phyloP scores from a whole-genome alignment of 2,113 vertebrate genomes.

The Mungos mungo region DNA sequence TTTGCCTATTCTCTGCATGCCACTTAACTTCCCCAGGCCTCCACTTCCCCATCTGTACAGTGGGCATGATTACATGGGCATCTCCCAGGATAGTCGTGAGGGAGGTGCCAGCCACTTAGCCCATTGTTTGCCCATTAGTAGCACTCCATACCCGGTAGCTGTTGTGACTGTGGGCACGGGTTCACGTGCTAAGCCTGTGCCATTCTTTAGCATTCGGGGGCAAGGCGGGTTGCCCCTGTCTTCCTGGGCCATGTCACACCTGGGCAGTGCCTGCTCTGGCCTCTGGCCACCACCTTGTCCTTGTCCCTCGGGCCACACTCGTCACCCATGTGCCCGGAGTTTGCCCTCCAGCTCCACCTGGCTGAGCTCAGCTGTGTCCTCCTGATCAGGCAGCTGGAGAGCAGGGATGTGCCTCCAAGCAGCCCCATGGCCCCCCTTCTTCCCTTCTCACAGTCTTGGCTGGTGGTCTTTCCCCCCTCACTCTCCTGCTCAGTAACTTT shows the following conservation, averaged over 20 bases:
- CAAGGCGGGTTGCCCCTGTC: not conserved
- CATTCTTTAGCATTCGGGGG: not conserved
- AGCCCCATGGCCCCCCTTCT: rapidly evolving
- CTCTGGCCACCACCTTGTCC: slow-evolving; percentile 45
- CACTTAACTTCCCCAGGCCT: not conserved
- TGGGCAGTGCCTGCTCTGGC: not conserved
- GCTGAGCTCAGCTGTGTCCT: not conserved
- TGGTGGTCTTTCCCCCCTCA: not conserved
- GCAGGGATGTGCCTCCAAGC: not conserved
- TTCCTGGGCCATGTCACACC: not conserved
- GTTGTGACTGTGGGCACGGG: not conserved
- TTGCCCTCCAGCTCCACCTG: slow-evolving; percentile 38
- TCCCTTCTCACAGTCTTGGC: not conserved
- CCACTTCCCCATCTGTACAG: not conserved
- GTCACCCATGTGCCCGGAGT: not conserved
- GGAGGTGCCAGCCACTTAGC: not conserved
- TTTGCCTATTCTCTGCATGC: rapidly evolving
- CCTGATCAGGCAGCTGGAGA: not conserved
- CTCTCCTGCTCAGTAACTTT: not conserved
- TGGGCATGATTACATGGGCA: not conserved
- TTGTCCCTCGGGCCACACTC: not conserved
- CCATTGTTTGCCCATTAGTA: not conserved
- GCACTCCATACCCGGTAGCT: rapidly evolving
- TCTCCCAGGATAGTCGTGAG: not conserved
- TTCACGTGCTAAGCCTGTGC: not conserved